phyloP scores from a whole-genome alignment of 2,888 invertebrate species.

The Chymomyza caudatula region DNA sequence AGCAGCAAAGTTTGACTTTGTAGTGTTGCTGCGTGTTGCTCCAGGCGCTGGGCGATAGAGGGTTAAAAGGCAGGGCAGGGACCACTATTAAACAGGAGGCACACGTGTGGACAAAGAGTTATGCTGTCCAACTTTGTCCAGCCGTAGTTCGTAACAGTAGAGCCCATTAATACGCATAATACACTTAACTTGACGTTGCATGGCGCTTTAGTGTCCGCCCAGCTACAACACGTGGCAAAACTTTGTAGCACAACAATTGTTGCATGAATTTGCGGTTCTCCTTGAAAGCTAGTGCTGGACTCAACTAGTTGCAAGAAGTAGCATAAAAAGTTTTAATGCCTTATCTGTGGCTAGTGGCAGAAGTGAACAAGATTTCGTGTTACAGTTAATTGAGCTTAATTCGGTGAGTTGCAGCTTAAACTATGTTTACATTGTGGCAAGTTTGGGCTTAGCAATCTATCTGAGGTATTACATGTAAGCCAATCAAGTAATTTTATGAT shows the following conservation, averaged over 20 bases:
- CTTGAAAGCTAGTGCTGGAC: not conserved
- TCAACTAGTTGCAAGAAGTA: slow-evolving; percentile 31
- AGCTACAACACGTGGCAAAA: not conserved
- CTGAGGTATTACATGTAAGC: not conserved
- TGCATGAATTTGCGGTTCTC: slow-evolving; percentile 61
- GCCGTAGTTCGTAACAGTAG: no score
- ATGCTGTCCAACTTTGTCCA: slow-evolving; percentile 6
- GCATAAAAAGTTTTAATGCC: slow-evolving; percentile 46
- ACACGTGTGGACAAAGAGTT: slow-evolving; percentile 57
- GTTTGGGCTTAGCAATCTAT: no score
- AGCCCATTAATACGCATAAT: slow-evolving; percentile 33
- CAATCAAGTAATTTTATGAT: slow-evolving; percentile 21
- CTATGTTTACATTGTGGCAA: not conserved
- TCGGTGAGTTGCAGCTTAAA: not conserved
- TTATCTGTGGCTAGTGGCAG: slow-evolving; percentile 9
- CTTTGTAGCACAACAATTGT: slow-evolving; percentile 28
- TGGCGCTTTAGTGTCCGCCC: not conserved
- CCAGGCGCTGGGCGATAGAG: slow-evolving; percentile 13
- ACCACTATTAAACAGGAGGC: slow-evolving; percentile 45
- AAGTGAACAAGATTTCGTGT: slow-evolving; percentile 10
- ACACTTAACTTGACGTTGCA: slow-evolving; percentile 45
- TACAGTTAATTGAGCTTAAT: slow-evolving; percentile 34
- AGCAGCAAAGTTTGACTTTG: slow-evolving; percentile 15
- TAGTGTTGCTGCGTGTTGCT: not conserved
- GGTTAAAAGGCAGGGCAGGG: not conserved